Evolutionary conservation across 35 echinoderm and acorn worm species (phyloP), one percentile per base, ranked within the genome.

Genomic region (Heliocidaris tuberculata): DNA sequence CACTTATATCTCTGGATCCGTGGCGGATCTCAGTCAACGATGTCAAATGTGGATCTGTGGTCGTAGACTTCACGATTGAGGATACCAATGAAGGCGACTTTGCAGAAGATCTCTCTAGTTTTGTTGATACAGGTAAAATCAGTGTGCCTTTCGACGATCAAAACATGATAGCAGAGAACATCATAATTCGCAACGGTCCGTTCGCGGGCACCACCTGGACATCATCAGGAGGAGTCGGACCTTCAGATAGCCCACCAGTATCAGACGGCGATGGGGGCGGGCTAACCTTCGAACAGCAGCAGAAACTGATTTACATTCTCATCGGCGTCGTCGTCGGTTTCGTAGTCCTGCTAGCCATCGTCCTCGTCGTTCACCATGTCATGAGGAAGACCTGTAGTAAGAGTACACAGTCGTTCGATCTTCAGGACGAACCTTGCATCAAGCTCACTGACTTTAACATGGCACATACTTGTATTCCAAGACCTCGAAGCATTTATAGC

Each of bases 381-480:
- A 48, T 94, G 59, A 86, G 94, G 30, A 96, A 92, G 88, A 47
- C 86, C 8, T 93, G 95, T 61, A 92, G 87, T 49, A 92, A 94
- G 11, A 86, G 94, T 86, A 90, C 95, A 32, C 90, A 95, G 86
- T 97, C 97, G 4, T 97, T 96, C 88, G 90, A 95, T 16, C 86
- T 97, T 27, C 48, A 96, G 13, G 96, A 98, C 0, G 96, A 97
- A 48, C 96, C 96, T n/a, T 90, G 90, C 85, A 95, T 98, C 47
- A 98, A 98, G 50, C 94, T 97, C 4, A 94, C 97, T 0, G 97
- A 98, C 42, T 98, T 98, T 92, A 98, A 98, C 93, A 98, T 98
- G 97, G 97, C 97, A 31, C 97, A 98, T 49, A 98, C 97, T 0
- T 97, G 95, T 95, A 98, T 98, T 50, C 97, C 97, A 7, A 32